These are phyloP conservation scores for Chydorus sphaericus DNA, from an alignment of 2,888 invertebrate genomes.

Conservation along the genomic window DNA sequence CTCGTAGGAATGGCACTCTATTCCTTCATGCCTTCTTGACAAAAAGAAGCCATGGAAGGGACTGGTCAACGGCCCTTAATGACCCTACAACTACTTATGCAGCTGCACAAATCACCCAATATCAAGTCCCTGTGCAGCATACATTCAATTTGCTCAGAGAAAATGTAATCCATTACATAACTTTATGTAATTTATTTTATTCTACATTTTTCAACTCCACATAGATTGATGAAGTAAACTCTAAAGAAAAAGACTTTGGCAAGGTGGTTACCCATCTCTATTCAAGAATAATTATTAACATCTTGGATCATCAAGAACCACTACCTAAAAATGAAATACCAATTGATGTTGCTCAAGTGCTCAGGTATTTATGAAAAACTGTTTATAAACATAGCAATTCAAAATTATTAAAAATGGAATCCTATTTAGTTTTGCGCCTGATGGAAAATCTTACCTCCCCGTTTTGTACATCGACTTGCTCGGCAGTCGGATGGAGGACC, in stretches of 20 bases:
- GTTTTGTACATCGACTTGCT: conserved; percentile 69
- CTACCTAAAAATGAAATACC: conserved; percentile 51
- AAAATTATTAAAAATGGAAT: conserved; percentile 2
- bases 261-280: conserved; percentile 61
- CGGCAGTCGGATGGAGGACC: conserved; percentile 59
- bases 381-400: conserved; percentile 14
- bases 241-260: conserved; percentile 30
- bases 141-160: conserved; percentile 30
- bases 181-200: background rate
- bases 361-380: conserved; percentile 35
- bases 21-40: conserved; percentile 58
- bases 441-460: conserved; percentile 52
- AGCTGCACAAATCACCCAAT: conserved; percentile 52
- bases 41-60: conserved; percentile 30
- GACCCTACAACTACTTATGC: conserved; percentile 44
- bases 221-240: background rate
- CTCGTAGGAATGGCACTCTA: conserved; percentile 69
- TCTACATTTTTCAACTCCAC: background rate
- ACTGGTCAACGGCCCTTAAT: conserved; percentile 38
- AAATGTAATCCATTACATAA: background rate
- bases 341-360: conserved; percentile 44
- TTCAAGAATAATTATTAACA: conserved; percentile 52
- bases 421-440: conserved; percentile 11
- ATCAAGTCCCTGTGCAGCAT: conserved; percentile 55
- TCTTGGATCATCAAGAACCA: conserved; percentile 56